Evolutionary conservation across 2,888 invertebrate species (phyloP), one percentile per base, ranked within the genome.

Genomic region (Empis livida): DNA sequence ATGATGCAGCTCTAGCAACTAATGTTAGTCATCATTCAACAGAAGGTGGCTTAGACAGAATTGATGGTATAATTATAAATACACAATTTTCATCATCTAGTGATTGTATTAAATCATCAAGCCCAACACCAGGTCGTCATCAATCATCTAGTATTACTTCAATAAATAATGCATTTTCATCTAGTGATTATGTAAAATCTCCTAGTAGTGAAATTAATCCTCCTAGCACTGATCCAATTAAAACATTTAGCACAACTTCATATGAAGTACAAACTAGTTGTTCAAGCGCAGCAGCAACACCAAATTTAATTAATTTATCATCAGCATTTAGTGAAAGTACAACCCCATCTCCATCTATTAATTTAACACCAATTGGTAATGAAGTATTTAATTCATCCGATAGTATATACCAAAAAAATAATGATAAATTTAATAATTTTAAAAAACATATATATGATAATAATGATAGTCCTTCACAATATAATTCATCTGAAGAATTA

Each of bases 401-500:
- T n/a, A 35, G n/a, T 35, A 5, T 13, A n/a, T n/a, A 35, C 5
- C 2, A n/a, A 13, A 10, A 3, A 13, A 8, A 13, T 32, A 13
- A 32, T 32, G 13, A 5, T 35, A 35, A 13, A 8, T 5, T 35
- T 35, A 9, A 8, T 35, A 13, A 35, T 35, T n/a, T n/a, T 5
- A 35, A 35, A n/a, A 8, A 35, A 5, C 6, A 35, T 35, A 35
- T 5, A 4, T n/a, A 35, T 13, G 8, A 35, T 35, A 35, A 35
- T 59, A 63, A 62, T 27, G 61, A 61, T 11, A 64, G 64, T 40
- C 62, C 65, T 63, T 77, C 77, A 48, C 78, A 78, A 61, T 79
- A 79, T 59, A 79, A 79, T 62, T 79, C 79, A 11, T 77, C 78
- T 43, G 79, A 79, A 59, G 79, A 79, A 60, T 65, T 79, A 55